Conservation (phyloP, 2,888 invertebrate species). For the Lithodes maja region DNA sequence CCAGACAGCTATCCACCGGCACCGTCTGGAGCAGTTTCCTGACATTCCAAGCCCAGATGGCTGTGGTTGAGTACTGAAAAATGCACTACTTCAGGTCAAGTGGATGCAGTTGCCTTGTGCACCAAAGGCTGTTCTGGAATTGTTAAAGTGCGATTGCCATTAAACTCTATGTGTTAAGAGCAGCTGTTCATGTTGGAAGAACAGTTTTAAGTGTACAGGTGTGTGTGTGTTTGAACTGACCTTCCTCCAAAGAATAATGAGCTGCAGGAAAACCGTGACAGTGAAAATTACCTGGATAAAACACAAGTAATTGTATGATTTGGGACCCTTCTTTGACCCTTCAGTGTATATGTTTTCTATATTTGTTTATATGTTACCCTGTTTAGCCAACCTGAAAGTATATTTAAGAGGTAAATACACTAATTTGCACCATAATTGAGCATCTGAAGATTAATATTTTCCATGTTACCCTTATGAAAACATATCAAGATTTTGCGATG, state of each 20-base stretch:
- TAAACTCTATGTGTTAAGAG: neutral
- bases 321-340: too few species aligned
- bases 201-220: neutral
- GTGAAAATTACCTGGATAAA: neutral
- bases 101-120: constrained; percentile 27
- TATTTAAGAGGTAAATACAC: too few species aligned
- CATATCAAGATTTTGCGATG: too few species aligned
- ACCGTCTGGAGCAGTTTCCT: constrained; percentile 9
- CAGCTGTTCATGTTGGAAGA: constrained; percentile 24
- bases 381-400: too few species aligned
- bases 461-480: too few species aligned
- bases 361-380: too few species aligned
- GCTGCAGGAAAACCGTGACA: neutral
- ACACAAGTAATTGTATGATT: too few species aligned
- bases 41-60: constrained; percentile 14
- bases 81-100: neutral
- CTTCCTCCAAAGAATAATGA: constrained; percentile 6
- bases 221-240: constrained; percentile 11
- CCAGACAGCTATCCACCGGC: constrained; percentile 12
- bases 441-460: too few species aligned
- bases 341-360: too few species aligned
- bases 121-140: neutral
- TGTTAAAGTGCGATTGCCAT: neutral
- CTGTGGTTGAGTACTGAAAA: neutral
- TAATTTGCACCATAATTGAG: too few species aligned